These are phyloP conservation scores for Dipodomys stephensi DNA, from an alignment of 2,113 vertebrate genomes.

Conservation along the genomic window DNA sequence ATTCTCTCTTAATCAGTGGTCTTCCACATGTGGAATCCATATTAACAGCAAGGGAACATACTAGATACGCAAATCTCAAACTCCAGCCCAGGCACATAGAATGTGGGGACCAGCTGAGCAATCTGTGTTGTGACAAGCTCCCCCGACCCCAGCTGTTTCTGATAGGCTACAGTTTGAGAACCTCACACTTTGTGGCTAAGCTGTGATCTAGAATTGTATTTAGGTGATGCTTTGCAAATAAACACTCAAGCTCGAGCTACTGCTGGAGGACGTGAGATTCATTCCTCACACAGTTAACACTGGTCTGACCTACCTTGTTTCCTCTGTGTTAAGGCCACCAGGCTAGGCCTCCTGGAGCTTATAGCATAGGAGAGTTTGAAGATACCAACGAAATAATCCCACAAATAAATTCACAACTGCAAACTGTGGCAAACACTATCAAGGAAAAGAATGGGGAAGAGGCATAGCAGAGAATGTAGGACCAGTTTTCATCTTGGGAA, in stretches of 20 bases:
- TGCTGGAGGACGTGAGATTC: neutral
- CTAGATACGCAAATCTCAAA: neutral
- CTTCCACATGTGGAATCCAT: neutral
- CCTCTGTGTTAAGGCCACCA: fast-evolving
- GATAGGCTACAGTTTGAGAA: neutral
- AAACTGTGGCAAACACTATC: neutral
- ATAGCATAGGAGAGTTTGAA: neutral
- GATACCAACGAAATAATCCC: neutral
- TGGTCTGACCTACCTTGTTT: neutral
- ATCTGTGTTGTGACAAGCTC: neutral
- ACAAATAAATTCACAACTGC: neutral
- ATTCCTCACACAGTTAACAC: neutral
- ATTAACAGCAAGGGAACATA: neutral
- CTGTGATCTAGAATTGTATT: neutral
- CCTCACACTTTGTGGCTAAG: neutral
- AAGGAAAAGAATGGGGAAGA: neutral
- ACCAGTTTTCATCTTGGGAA: neutral
- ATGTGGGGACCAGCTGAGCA: neutral
- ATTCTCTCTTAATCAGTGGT: neutral
- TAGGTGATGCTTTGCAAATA: neutral
- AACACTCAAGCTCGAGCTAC: neutral
- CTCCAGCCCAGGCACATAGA: neutral
- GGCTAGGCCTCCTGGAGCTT: neutral
- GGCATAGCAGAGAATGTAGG: neutral
- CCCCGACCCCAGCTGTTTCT: neutral